Evolutionary conservation across 1,140 invertebrate species (phyloP).

Genomic region (Bicyclus anynana): DNA sequence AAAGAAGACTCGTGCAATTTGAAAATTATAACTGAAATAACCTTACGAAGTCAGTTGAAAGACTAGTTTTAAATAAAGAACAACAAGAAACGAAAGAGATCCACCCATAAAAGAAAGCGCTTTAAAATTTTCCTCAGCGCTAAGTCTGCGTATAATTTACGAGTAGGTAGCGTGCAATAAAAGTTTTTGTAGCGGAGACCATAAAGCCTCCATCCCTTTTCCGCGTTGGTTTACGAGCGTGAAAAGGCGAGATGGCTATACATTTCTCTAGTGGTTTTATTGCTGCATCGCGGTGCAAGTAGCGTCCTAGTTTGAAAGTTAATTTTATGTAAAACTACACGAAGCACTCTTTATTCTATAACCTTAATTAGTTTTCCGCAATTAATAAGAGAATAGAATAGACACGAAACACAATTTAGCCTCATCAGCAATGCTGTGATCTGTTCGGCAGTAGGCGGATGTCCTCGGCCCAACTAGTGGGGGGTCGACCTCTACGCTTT

Average conservation of each 20-base stretch:
- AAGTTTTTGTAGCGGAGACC: constrained; percentile 61
- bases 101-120: constrained; percentile 27
- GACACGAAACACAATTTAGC: too few species aligned
- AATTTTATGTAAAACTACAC: constrained; percentile 27
- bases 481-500: too few species aligned
- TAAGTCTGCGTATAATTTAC: constrained; percentile 64
- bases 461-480: too few species aligned
- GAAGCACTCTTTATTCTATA: too few species aligned
- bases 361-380: too few species aligned
- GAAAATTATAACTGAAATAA: not conserved
- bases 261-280: constrained; percentile 62
- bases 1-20: too few species aligned
- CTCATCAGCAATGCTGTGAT: too few species aligned
- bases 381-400: too few species aligned
- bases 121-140: constrained; percentile 41
- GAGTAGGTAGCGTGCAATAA: constrained; percentile 60
- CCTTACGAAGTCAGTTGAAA: not conserved
- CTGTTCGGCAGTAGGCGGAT: too few species aligned
- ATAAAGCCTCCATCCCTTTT: constrained; percentile 60
- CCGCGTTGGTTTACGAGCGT: constrained; percentile 47
- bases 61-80: constrained; percentile 7
- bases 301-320: constrained; percentile 29
- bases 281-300: constrained; percentile 30
- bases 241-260: constrained; percentile 59
- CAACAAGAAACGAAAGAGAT: constrained; percentile 15